These are phyloP conservation scores for Drosophila aff. DNA, from an alignment of 1,140 invertebrate species.

Conservation along the genomic window DNA sequence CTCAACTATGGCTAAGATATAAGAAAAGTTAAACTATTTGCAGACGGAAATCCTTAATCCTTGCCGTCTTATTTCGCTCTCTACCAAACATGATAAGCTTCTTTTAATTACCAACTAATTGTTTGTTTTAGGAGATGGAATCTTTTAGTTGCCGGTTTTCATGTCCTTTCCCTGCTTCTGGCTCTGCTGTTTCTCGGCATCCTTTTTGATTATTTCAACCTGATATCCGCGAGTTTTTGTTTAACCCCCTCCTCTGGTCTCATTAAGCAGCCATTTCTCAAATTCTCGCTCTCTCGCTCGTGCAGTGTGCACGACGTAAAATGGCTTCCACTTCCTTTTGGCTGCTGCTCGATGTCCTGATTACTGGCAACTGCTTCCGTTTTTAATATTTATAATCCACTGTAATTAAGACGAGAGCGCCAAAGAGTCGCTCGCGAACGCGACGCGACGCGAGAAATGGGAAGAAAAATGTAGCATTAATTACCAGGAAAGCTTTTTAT, in stretches of 20 bases:
- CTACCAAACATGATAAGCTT: not conserved
- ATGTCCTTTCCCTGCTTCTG: not conserved
- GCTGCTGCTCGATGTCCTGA: constrained; percentile 63
- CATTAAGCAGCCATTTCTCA: constrained; percentile 66
- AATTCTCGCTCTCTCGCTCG: constrained; percentile 22
- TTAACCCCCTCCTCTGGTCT: constrained; percentile 10
- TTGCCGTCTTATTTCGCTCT: not conserved
- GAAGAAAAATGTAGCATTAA: constrained; percentile 63
- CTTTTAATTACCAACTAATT: constrained; percentile 39
- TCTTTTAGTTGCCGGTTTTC: constrained; percentile 4
- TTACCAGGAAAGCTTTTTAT: constrained; percentile 70
- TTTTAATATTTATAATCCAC: constrained; percentile 77
- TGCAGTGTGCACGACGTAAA: constrained; percentile 1
- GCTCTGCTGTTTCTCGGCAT: not conserved
- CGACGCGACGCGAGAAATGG: constrained; percentile 9
- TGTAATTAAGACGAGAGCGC: constrained; percentile 73
- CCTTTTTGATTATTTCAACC: constrained; percentile 39
- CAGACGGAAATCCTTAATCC: not conserved
- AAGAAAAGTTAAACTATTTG: not conserved
- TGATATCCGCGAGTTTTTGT: constrained; percentile 28
- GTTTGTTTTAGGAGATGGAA: constrained; percentile 5
- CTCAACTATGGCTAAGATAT: not conserved
- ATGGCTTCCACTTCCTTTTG: constrained; percentile 44
- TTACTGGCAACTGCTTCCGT: constrained; percentile 72
- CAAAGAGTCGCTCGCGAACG: constrained; percentile 31